Percentiles rank a stretch among this genome's conserved stretches.
Evolutionary conservation across 2,888 invertebrate species (phyloP).

Genomic region (Taenaris catops): DNA sequence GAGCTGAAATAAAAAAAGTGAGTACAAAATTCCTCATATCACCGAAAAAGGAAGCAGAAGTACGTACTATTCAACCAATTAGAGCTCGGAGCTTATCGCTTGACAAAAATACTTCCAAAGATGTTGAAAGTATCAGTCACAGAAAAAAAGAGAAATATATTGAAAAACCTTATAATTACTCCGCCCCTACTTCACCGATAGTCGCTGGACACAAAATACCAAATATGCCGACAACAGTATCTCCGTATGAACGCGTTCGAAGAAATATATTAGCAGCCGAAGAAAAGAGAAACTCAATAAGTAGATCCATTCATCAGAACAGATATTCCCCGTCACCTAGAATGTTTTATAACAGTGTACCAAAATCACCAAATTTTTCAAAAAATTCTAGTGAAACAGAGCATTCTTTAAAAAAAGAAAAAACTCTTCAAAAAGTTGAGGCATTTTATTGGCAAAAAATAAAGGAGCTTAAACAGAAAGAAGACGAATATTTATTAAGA

Average conservation of each 20-base stretch:
- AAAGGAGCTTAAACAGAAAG: slow-evolving; percentile 81
- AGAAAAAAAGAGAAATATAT: slow-evolving; percentile 20
- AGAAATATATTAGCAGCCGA: slow-evolving; percentile 62
- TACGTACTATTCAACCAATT: slow-evolving; percentile 61
- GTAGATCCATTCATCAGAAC: slow-evolving; percentile 36
- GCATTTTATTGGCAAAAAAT: slow-evolving; percentile 85
- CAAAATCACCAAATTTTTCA: slow-evolving; percentile 25
- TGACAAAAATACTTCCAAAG: slow-evolving; percentile 36
- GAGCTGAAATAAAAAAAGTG: slow-evolving; percentile 70
- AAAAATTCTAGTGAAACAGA: slow-evolving; percentile 27
- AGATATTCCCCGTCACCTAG: slow-evolving; percentile 40
- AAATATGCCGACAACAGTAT: slow-evolving; percentile 62
- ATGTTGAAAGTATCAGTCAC: slow-evolving; percentile 5
- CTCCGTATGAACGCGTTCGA: slow-evolving; percentile 61
- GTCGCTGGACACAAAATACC: slow-evolving; percentile 55
- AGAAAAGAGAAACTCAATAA: slow-evolving; percentile 55
- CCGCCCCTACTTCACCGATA: slow-evolving; percentile 67
- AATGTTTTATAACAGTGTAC: slow-evolving; percentile 27
- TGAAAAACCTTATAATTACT: slow-evolving; percentile 57
- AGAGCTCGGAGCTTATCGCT: slow-evolving; percentile 64
- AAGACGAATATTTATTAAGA: slow-evolving; percentile 73
- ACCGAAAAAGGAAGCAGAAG: slow-evolving; percentile 71
- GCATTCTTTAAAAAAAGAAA: slow-evolving; percentile 60
- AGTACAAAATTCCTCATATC: slow-evolving; percentile 67
- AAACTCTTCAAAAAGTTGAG: slow-evolving; percentile 80